Percentiles rank a stretch among this genome's conserved stretches.
Evolutionary conservation across 2,113 vertebrate genomes (phyloP).

Genomic region (Oceanodroma tethys): DNA sequence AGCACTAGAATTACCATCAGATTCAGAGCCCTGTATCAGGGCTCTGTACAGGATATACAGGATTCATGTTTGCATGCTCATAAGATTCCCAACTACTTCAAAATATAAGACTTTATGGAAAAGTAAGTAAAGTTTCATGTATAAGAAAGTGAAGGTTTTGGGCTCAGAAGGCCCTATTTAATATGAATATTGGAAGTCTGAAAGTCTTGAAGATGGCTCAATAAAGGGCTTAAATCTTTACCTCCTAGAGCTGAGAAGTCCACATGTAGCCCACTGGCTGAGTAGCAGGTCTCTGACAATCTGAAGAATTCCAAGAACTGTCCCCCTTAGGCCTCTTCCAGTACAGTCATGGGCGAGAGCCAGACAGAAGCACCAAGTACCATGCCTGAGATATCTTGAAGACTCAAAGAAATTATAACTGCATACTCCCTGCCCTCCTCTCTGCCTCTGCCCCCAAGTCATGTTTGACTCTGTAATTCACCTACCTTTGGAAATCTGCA

Average conservation of each 20-base stretch:
- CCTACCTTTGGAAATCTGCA: conserved; percentile 49
- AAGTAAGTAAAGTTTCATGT: background rate
- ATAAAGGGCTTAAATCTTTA: background rate
- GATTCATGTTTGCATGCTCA: background rate
- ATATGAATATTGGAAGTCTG: background rate
- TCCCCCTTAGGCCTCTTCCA: background rate
- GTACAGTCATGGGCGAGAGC: background rate
- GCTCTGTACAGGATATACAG: background rate
- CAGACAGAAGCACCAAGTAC: background rate
- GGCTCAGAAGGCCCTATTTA: background rate
- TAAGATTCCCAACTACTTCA: background rate
- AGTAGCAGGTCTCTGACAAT: background rate
- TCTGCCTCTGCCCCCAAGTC: conserved; percentile 29
- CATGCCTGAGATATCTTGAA: background rate
- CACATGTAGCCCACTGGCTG: background rate
- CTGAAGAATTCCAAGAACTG: background rate
- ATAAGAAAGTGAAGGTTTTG: background rate
- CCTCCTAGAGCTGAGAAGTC: background rate
- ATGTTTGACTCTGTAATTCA: conserved; percentile 44
- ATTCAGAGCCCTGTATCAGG: background rate
- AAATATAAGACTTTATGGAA: background rate
- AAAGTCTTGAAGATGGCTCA: background rate
- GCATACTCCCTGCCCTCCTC: background rate
- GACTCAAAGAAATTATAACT: background rate
- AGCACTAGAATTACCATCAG: background rate